Base-by-base conservation (phyloP, 1,140 invertebrate species). In the honey bee (Apis mellifera) region DNA sequence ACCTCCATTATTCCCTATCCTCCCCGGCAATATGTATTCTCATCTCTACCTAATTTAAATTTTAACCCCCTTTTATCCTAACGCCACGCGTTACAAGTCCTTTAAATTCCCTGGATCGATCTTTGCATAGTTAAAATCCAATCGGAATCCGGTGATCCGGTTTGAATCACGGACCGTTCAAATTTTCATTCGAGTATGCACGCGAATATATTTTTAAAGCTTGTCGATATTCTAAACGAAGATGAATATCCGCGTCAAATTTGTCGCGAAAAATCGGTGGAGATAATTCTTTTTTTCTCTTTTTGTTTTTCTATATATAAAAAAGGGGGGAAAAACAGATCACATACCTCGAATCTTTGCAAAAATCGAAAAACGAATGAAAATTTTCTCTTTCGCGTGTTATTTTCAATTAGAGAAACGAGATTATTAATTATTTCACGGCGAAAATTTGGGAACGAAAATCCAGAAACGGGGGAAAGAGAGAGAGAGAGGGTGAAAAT, bases 161-260 rank as follows among this genome's bases (percentile, higher is more conserved):
- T 19, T n/a, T 21, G 50, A 54, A 42, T 54, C 7, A 3, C 26
- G 11, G n/a, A 50, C 32, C 21, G 52, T n/a, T 57, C 17, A 68
- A 77, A 55, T 32, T 21, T 66, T 9, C 54, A 8, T 57, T 70
- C 42, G 1, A 50, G 65, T 42, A 7, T 42, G 7, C 3, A 32
- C 32, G 32, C 32, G 32, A n/a, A n/a, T 42, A 7, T 42, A 42
- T 42, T 42, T 42, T 42, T 42, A 42, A 26, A 59, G 32, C 65
- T 69, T 69, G 65, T 59, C 65, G 23, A 48, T 55, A 50, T 23
- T 9, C 2, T 9, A 11, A 60, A 78, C 66, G 54, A 78, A 70
- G 54, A 70, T 48, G 4, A 78, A 78, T 78, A 32, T 17, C 9
- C 26, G 12, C n/a, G 32, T 78, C 52, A 8, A 50, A 26, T 13